Evolutionary conservation across 2,797 vertebrate genomes (phyloP).

Genomic region (Anabas testudineus): DNA sequence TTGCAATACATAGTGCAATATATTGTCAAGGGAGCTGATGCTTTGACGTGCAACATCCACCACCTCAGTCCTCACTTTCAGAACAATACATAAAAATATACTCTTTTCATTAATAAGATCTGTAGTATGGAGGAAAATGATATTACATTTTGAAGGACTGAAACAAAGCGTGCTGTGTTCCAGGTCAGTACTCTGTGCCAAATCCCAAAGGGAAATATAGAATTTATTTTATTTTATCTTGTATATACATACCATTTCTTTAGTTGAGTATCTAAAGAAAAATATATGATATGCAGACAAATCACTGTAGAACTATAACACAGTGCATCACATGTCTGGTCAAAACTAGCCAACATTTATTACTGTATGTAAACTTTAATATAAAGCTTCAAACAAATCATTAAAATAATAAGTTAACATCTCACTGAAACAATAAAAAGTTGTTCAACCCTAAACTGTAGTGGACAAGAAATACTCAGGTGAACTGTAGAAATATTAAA

Average conservation of each 20-base stretch:
- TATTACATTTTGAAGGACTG: constrained; percentile 47
- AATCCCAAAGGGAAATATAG: constrained; percentile 2
- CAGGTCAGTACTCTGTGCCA: constrained; percentile 20
- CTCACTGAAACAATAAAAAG: no score
- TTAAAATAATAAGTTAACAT: no score
- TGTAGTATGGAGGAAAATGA: constrained; percentile 28
- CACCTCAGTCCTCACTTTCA: constrained; percentile 17
- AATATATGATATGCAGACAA: no score
- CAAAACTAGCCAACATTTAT: no score
- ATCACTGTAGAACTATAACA: no score
- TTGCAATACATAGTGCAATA: constrained; percentile 16
- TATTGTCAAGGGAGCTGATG: constrained; percentile 31
- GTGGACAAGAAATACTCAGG: no score
- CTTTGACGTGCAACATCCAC: constrained; percentile 32
- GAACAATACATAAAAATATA: background rate
- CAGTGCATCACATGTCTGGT: no score
- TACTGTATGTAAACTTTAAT: no score
- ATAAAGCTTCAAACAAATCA: no score
- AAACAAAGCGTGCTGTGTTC: background rate
- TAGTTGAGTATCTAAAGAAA: no score
- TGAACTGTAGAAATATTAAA: no score
- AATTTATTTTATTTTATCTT: constrained; percentile 17
- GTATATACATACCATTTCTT: constrained; percentile 2
- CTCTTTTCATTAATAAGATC: constrained; percentile 30
- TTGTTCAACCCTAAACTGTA: background rate